phyloP scores from a whole-genome alignment of 2,888 invertebrate genomes.

The Campoplex nolae region DNA sequence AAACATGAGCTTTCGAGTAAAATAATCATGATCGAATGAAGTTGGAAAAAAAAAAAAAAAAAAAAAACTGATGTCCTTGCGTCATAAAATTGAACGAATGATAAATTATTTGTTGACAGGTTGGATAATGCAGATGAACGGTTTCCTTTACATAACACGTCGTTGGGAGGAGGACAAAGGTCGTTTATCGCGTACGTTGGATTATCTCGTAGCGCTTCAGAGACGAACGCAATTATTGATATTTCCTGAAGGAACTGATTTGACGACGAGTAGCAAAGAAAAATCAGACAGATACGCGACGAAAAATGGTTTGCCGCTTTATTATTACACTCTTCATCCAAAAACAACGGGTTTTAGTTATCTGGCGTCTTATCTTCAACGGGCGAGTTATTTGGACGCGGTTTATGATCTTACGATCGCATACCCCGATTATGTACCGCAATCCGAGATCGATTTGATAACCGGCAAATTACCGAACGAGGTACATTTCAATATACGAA shows the following conservation, averaged over 20 bases:
- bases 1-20: too few species aligned
- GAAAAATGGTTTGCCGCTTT: constrained; percentile 88
- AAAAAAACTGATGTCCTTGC: not conserved
- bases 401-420: constrained; percentile 95
- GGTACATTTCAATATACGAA: constrained; percentile 91
- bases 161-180: constrained; percentile 92
- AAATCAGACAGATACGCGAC: constrained; percentile 91
- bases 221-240: constrained; percentile 90
- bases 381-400: constrained; percentile 88
- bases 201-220: constrained; percentile 89
- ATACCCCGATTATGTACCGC: constrained; percentile 91
- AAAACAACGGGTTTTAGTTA: constrained; percentile 93
- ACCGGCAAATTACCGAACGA: constrained; percentile 90
- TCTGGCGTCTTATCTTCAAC: constrained; percentile 86
- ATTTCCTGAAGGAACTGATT: constrained; percentile 96
- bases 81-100: not conserved
- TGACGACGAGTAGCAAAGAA: constrained; percentile 89
- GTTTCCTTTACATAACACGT: constrained; percentile 93
- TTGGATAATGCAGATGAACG: constrained; percentile 95
- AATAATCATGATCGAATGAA: too few species aligned
- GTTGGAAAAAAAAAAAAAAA: too few species aligned
- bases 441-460: constrained; percentile 90
- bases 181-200: constrained; percentile 88
- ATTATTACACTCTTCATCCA: constrained; percentile 93
- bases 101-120: constrained; percentile 84